These are phyloP conservation scores for Chaetophractus vellerosus DNA, from an alignment of 2,797 vertebrate species.

Conservation along the genomic window DNA sequence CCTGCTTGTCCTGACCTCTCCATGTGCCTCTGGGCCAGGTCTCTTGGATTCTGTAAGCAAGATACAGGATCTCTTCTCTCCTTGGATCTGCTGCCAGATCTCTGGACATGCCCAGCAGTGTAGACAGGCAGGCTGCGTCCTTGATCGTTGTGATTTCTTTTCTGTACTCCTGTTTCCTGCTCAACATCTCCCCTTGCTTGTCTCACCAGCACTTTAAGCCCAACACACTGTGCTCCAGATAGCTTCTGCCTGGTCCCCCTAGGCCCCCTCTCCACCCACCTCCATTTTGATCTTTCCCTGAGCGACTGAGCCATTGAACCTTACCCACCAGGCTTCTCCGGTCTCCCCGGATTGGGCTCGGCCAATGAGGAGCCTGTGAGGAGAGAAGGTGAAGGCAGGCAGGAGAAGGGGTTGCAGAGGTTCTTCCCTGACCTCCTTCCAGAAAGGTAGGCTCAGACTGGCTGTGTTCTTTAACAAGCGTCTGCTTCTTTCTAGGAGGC, in stretches of 20 bases:
- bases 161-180: not conserved
- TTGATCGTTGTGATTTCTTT: not conserved
- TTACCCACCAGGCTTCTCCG: not conserved
- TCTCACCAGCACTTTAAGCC: not conserved
- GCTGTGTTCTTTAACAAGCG: no score
- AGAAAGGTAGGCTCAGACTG: not conserved
- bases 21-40: not conserved
- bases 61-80: not conserved
- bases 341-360: not conserved
- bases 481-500: not conserved
- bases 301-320: not conserved
- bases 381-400: no score
- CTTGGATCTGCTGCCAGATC: fast-evolving
- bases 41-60: not conserved
- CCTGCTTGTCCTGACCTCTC: not conserved
- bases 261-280: fast-evolving
- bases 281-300: not conserved
- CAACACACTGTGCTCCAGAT: not conserved
- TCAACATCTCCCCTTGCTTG: not conserved
- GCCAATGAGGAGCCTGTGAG: not conserved
- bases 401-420: not conserved
- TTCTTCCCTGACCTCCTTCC: not conserved
- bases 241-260: no score
- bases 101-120: not conserved
- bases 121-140: not conserved